These are phyloP conservation scores for Hepsetus odoe DNA, from an alignment of 2,113 vertebrate species.

Conservation along the genomic window DNA sequence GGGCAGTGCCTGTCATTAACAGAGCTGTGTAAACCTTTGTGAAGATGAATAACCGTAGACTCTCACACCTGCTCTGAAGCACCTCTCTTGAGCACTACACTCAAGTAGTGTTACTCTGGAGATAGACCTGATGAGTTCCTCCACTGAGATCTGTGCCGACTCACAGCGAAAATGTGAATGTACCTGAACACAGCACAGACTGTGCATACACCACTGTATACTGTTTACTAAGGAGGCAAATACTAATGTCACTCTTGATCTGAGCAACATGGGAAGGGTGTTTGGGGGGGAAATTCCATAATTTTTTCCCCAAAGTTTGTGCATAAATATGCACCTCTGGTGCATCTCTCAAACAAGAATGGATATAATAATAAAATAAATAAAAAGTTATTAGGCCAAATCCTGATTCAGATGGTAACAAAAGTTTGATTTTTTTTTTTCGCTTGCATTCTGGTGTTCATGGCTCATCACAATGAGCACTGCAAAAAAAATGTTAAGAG, in stretches of 20 bases:
- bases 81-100: conserved; percentile 39
- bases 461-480: conserved; percentile 13
- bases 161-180: conserved; percentile 27
- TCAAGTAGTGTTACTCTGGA: conserved; percentile 44
- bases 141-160: conserved; percentile 19
- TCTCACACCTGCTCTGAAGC: conserved; percentile 51
- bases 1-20: conserved; percentile 58
- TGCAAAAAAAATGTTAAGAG: conserved; percentile 11
- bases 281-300: too few relatives aligned
- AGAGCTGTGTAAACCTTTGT: conserved; percentile 58
- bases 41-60: conserved; percentile 47
- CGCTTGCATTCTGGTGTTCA: background rate
- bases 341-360: too few relatives aligned
- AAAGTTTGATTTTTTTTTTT: too few relatives aligned
- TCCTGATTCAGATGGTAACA: too few relatives aligned
- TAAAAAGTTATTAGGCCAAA: background rate
- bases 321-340: too few relatives aligned
- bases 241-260: background rate
- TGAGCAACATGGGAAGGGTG: background rate
- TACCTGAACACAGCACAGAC: conserved; percentile 5
- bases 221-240: background rate
- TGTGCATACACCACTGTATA: background rate
- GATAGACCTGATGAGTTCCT: conserved; percentile 37
- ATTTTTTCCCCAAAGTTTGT: too few relatives aligned
- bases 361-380: too few relatives aligned